Base-by-base conservation (phyloP, 2,797 vertebrate species). In the Gobionotothen gibberifrons region DNA sequence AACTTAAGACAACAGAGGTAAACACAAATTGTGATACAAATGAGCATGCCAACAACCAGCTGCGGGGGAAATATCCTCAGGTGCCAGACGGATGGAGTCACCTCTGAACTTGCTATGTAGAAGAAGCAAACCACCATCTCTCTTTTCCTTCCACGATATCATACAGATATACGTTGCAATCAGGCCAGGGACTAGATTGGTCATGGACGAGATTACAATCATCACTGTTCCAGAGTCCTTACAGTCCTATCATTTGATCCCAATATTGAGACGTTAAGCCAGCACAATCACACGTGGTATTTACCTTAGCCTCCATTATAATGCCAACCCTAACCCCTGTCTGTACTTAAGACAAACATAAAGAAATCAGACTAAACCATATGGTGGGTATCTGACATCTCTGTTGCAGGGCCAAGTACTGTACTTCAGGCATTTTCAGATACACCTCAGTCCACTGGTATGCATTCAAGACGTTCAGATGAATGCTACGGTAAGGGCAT, bases 51-150 rank as follows among this genome's bases (percentile, higher is more conserved):
- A 84, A 72, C 75, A 86, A 76, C 72, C 82, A 74, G 78, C 86
- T 82, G 68, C 51, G 3, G 69, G 79, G 80, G 69, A 70, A 81
- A 82, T 78, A 62, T 79, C 67, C 64, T 86, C 72, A 85, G 84
- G 90, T 90, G 90, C 88, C 90, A 92, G 74, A 83, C 57, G 54
- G 62, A 90, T 87, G 55, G 72, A 90, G 85, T 93, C 89, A 89
- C 83, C 85, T 87, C 69, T 48, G 36, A 68, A 60, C 59, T 69
- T 69, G 53, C 53, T 63, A 66, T 36, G 68, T n/a, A 73, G 36
- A 52, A 61, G 71, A 69, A 81, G 81, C 49, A 86, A 86, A 75
- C 64, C 4, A 39, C 17, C 2, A 12, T 70, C 60, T 73, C 47
- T 19, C 46, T 60, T 16, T 65, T 42, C 40, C 60, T 58, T 42